Evolutionary conservation across 2,113 vertebrate genomes (phyloP), one percentile per base, ranked within the genome.

Genomic region (Apus apus): DNA sequence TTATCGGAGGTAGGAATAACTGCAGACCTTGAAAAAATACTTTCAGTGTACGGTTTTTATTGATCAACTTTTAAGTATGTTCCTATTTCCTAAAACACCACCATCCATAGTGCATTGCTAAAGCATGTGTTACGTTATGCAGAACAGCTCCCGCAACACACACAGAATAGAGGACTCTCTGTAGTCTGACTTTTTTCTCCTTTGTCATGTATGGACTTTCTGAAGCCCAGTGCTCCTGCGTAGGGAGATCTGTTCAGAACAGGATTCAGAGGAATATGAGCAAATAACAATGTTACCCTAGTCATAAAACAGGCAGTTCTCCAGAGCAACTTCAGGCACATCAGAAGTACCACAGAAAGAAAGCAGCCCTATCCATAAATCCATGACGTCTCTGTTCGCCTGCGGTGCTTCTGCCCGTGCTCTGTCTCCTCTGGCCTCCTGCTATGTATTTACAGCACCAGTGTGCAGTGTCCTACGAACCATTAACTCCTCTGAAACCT

Each of bases 381-480:
- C 36, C 64, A 13, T 3, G 1, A 25, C 16, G 18, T 74, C 38
- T 77, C 78, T 65, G 23, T 75, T 80, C 34, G 75, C 10, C 15
- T 25, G 61, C 45, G 61, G 36, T 36, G 22, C 29, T 85, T 64
- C 45, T 87, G 53, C 76, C 32, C n/a, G 53, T 11, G 0, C 45
- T 86, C 53, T 64, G 32, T 20, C 26, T 84, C 8, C 43, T 78
- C 3, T 2, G 22, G 32, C 18, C 54, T 96, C n/a, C 67, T 80
- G 43, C n/a, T 77, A 5, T 29, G 25, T 45, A n/a, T n/a, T 64
- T 71, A 75, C 30, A 77, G 60, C 29, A 81, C 38, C 26, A 64
- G 27, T 0, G 0, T 17, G 20, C 5, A 3, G 32, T 0, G 0
- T 57, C 54, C 46, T 73, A 2, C 4, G 4, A 80, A n/a, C 25